Evolutionary conservation across 2,797 vertebrate genomes (phyloP), one percentile per base, ranked within the genome.

Genomic region (Denticeps clupeoides): DNA sequence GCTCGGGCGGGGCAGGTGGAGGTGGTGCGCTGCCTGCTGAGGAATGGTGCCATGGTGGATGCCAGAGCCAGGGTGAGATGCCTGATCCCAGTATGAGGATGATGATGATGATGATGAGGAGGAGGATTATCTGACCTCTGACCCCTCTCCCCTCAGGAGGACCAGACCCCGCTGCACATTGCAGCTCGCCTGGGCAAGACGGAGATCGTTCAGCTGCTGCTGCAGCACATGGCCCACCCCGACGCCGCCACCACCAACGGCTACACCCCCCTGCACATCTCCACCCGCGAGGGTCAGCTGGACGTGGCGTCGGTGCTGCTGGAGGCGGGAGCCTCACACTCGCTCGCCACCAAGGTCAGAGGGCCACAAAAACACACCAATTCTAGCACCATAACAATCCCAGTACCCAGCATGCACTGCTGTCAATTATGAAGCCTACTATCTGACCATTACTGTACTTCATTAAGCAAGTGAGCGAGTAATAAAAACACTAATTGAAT

Each of bases 161-260:
- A 97, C 63, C 95, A 99, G 85, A 97, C 94, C 1, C 93, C 95
- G 0, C 81, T 99, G 46, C 95, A 99, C 73, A 99, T 99, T 7
- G 94, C 95, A 1, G 95, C 95, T 15, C 92, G 95, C 40, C 71
- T 99, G 72, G 95, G 95, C 3, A 99, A 99, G 71, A 95, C 93
- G 0, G 95, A 99, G 77, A 98, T 99, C 0, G 94, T 98, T 28
- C 95, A 98, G 59, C 79, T 99, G 41, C 81, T 99, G 38, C 80
- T 99, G 4, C 95, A 99, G 56, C 94, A 98, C 61, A 97, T 98
- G 93, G 94, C 95, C 4, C 91, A 98, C 35, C 95, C 95, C 0
- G 94, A 98, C 2, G 94, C 95, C 0, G 87, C 93, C 43, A 99
- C 95, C 0, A 88, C 82, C 26, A 99, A 96, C 0, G 94, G 95